Base-by-base conservation (phyloP, 2,797 vertebrate species). In the Betta splendens region DNA sequence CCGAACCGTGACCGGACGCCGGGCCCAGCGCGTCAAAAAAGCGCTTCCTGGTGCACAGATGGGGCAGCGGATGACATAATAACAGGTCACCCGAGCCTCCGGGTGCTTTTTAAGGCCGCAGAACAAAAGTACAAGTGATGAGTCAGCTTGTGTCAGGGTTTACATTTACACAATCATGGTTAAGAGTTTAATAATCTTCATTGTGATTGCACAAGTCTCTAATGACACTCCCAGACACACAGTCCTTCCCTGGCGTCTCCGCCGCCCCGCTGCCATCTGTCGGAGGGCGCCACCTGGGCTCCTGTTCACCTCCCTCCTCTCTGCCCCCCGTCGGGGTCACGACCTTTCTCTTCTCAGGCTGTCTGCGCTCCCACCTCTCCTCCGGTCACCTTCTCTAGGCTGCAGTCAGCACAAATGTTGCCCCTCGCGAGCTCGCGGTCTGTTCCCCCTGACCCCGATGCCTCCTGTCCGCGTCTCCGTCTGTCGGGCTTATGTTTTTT, bases 341-440 rank as follows among this genome's bases (percentile, higher is more conserved):
- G 9, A 54, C 65, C 71, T 65, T 40, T 47, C 17, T 70, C 67
- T 20, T 31, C 56, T 53, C 56, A 42, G 45, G 39, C 60, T 56
- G 62, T 64, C 62, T 63, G 40, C 59, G 45, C 66, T 43, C 43
- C 32, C 21, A 26, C 73, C 64, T 75, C 52, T 45, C 22, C 26
- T 55, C 32, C 31, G 17, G 52, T 72, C 63, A 20, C 56, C 59
- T 16, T 55, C 21, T 58, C 28, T 38, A 48, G 42, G 44, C 45
- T 70, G 68, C 47, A 58, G 55, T 83, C 75, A 81, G 77, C 75
- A 64, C 80, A 70, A 72, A 60, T 80, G 55, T 32, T 73, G 46
- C 61, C 63, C 33, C 54, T 74, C 64, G 42, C 46, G 11, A 77
- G 60, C 50, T 37, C 8, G 25, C 28, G 9, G 12, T 57, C 17